These are phyloP conservation scores for Glossophaga mutica DNA, from an alignment of 2,797 vertebrate species.

Conservation along the genomic window DNA sequence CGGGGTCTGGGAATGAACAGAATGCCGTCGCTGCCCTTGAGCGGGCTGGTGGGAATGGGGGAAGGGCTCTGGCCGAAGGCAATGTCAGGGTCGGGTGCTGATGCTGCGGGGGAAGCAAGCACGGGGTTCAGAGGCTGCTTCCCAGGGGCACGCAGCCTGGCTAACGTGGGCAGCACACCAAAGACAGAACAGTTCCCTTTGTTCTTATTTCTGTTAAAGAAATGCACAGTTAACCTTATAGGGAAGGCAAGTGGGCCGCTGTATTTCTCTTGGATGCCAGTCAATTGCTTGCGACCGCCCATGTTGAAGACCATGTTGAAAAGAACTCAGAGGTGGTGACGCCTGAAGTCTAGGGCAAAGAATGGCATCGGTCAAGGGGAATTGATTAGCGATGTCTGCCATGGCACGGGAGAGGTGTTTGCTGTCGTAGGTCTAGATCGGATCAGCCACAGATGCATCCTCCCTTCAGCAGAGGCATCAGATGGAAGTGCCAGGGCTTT, in stretches of 20 bases:
- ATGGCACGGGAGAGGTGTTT: rapidly evolving
- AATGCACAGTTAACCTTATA: background rate
- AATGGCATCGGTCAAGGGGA: too few relatives aligned
- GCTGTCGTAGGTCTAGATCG: background rate
- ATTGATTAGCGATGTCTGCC: background rate
- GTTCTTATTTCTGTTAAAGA: background rate
- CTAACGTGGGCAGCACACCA: background rate
- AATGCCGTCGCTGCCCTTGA: background rate
- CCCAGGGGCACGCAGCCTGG: background rate
- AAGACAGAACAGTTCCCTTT: background rate
- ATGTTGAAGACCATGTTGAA: background rate
- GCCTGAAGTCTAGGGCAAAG: background rate
- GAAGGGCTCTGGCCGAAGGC: too few relatives aligned
- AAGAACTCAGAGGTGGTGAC: background rate
- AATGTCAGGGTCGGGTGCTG: rapidly evolving
- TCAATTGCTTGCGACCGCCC: background rate
- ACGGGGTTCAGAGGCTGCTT: rapidly evolving
- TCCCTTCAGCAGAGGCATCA: background rate
- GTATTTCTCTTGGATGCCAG: background rate
- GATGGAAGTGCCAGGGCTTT: background rate
- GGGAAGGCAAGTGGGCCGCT: background rate
- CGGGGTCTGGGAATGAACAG: background rate
- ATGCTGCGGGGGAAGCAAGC: background rate
- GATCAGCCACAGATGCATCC: background rate
- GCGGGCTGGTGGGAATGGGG: background rate